These are phyloP conservation scores for Anthoscopus minutus DNA, from an alignment of 2,113 vertebrate genomes.

Conservation along the genomic window DNA sequence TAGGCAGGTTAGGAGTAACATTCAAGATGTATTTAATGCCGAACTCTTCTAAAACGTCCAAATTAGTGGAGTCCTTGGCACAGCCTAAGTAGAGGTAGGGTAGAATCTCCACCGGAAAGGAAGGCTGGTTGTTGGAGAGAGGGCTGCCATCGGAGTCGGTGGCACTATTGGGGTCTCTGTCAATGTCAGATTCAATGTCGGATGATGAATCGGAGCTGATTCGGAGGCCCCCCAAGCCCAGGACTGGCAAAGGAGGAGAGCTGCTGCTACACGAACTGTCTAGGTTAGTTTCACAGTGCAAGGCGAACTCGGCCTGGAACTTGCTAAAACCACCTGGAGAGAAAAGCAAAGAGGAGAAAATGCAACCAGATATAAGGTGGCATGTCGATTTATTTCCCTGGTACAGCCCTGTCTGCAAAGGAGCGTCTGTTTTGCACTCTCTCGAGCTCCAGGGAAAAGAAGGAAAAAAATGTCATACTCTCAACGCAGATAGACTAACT, in stretches of 20 bases:
- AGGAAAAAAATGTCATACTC: neutral
- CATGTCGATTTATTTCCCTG: neutral
- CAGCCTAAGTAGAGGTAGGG: conserved; percentile 94
- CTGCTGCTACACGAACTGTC: conserved; percentile 82
- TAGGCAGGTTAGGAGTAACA: conserved; percentile 96
- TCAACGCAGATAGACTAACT: neutral
- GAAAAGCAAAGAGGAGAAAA: neutral
- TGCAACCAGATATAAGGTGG: conserved; percentile 12
- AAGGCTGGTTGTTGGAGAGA: conserved; percentile 89
- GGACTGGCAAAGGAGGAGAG: conserved; percentile 84
- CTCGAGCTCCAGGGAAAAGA: neutral
- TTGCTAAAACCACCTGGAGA: conserved; percentile 89
- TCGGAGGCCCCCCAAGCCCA: conserved; percentile 89
- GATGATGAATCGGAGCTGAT: conserved; percentile 95
- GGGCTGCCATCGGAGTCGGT: conserved; percentile 93
- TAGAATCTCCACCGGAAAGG: conserved; percentile 94
- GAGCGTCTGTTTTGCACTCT: neutral
- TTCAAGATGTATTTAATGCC: conserved; percentile 99
- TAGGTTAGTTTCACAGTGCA: conserved; percentile 89
- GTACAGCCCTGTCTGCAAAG: neutral
- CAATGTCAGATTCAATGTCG: conserved; percentile 94
- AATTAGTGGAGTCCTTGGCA: conserved; percentile 96
- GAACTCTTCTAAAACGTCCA: conserved; percentile 96
- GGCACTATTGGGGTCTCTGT: conserved; percentile 87
- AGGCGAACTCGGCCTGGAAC: conserved; percentile 88